phyloP scores from a whole-genome alignment of 1,140 invertebrate species.

The Pseudobourletiella spinata region DNA sequence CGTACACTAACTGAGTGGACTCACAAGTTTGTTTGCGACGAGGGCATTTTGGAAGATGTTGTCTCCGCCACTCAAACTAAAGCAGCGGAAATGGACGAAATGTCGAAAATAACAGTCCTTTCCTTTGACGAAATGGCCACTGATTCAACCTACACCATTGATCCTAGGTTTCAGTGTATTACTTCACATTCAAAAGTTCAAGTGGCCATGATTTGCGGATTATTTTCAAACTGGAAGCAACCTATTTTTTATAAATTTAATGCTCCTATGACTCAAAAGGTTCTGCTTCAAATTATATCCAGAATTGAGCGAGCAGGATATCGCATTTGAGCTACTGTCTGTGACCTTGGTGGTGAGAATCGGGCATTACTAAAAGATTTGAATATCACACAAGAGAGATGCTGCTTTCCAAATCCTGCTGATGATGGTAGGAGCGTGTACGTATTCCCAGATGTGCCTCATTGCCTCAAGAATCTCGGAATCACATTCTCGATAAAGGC shows the following conservation, averaged over 20 bases:
- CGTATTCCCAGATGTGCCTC: constrained; percentile 35
- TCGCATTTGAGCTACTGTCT: constrained; percentile 18
- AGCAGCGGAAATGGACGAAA: too few species aligned
- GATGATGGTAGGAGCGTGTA: constrained; percentile 12
- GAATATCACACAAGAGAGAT: constrained; percentile 2
- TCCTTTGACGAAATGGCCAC: constrained; percentile 20
- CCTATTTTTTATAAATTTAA: constrained; percentile 39
- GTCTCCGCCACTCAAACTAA: too few species aligned
- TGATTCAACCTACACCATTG: background rate
- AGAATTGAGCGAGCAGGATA: constrained; percentile 18
- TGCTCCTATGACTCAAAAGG: constrained; percentile 32
- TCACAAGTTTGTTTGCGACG: too few species aligned
- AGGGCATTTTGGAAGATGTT: too few species aligned
- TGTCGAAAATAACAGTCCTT: too few species aligned
- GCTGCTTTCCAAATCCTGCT: constrained; percentile 19
- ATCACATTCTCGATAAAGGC: constrained; percentile 31
- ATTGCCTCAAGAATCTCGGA: constrained; percentile 33
- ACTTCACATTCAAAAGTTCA: constrained; percentile 13
- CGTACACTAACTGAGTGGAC: too few species aligned
- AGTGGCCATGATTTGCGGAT: constrained; percentile 19
- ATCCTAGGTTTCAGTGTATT: background rate
- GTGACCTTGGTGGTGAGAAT: constrained; percentile 22
- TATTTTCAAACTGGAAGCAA: constrained; percentile 39
- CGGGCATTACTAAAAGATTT: constrained; percentile 15
- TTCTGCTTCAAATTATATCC: constrained; percentile 23